Evolutionary conservation across 2,113 vertebrate species (phyloP).

Genomic region (Tichodroma muraria): DNA sequence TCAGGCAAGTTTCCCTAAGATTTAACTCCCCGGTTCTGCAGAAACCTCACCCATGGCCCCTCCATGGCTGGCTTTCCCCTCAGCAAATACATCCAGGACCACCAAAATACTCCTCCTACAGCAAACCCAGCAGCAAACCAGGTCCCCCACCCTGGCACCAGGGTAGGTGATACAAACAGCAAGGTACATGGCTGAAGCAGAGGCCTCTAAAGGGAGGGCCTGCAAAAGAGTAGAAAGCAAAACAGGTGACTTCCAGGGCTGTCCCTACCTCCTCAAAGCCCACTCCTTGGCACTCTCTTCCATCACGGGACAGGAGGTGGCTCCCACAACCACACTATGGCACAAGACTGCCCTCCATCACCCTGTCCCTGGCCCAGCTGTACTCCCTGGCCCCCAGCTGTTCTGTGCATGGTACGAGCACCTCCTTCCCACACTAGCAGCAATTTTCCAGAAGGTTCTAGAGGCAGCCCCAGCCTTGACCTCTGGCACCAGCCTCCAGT

Average conservation of each 20-base stretch:
- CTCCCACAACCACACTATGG: rapidly evolving
- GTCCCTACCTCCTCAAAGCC: rapidly evolving
- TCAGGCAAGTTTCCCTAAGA: rapidly evolving
- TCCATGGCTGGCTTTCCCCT: not conserved
- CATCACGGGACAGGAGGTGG: rapidly evolving
- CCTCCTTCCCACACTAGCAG: rapidly evolving
- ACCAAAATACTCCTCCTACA: not conserved
- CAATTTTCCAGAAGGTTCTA: not conserved
- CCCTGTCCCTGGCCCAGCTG: rapidly evolving
- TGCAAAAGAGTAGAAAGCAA: rapidly evolving
- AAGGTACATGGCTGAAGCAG: too few species aligned
- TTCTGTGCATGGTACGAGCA: rapidly evolving
- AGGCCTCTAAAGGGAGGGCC: too few species aligned
- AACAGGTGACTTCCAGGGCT: rapidly evolving
- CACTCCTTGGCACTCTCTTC: rapidly evolving
- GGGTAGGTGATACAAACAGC: not conserved
- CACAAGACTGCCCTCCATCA: rapidly evolving
- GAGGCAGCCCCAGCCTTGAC: rapidly evolving
- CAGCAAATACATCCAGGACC: rapidly evolving
- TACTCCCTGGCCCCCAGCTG: rapidly evolving
- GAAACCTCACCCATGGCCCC: not conserved
- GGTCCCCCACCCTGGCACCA: rapidly evolving
- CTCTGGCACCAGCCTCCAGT: not conserved
- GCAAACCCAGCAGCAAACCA: not conserved
- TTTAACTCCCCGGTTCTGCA: rapidly evolving